These are phyloP conservation scores for Xestia ashworthii DNA, from an alignment of 2,888 invertebrate genomes.

Conservation along the genomic window DNA sequence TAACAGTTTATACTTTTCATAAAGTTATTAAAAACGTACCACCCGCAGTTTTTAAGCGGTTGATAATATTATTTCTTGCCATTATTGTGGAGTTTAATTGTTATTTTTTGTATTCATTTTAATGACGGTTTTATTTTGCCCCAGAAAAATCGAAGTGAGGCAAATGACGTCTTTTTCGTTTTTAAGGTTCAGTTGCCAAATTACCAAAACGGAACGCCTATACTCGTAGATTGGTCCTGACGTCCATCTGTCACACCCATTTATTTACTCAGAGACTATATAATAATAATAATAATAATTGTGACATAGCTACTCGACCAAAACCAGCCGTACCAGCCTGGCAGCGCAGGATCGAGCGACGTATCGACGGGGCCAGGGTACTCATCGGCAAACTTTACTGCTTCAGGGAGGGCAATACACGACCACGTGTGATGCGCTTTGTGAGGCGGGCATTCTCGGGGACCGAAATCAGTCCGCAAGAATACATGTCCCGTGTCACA, in stretches of 20 bases:
- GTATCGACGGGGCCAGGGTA: no score
- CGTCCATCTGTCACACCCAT: not conserved
- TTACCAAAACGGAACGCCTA: not conserved
- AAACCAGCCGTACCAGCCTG: no score
- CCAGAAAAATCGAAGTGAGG: not conserved
- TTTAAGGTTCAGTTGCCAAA: not conserved
- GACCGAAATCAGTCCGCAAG: no score
- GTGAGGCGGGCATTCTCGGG: no score
- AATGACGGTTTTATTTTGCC: not conserved
- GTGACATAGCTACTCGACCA: no score
- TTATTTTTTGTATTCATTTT: conserved; percentile 2
- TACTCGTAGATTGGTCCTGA: not conserved
- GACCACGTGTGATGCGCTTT: no score
- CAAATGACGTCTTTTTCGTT: not conserved
- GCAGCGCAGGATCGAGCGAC: no score
- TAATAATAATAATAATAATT: no score
- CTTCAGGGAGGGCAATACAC: no score
- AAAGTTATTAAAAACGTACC: conserved; percentile 57
- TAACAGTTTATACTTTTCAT: conserved; percentile 55
- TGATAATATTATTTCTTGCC: conserved; percentile 28
- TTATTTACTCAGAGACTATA: not conserved
- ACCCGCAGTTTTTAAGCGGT: conserved; percentile 30
- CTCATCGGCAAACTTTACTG: no score
- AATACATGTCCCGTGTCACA: no score
- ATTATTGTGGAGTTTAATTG: conserved; percentile 35